Evolutionary conservation across 2,113 vertebrate genomes (phyloP), one percentile per base, ranked within the genome.

Genomic region (Oreochromis spilurus): DNA sequence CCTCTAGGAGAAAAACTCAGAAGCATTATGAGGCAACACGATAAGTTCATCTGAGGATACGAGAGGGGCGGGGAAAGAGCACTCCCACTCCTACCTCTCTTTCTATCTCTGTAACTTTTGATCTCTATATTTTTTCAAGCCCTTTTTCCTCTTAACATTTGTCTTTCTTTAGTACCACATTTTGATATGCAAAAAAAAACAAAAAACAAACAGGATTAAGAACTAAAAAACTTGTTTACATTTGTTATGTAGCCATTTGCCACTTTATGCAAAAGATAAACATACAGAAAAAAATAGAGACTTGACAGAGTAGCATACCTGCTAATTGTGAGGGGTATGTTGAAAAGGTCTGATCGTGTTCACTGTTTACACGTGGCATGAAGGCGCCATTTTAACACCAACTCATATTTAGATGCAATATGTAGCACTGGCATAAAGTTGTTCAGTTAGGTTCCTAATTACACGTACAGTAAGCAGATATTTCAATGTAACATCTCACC

Each of bases 11-110:
- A 72, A 81, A 78, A 92, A 91, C 91, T 89, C 94, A 93, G 88
- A 91, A 95, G 94, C 93, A 95, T 93, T 94, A 95, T 96, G 96
- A 96, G 92, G 95, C 95, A 96, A 96, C 95, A 95, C 88, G 94
- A 95, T 93, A 96, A 97, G 96, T 97, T 97, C 96, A 96, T 96
- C 94, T 96, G 95, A 96, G 96, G 96, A 96, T 95, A 97, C 92
- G 88, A 85, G 88, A 88, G 91, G 92, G 93, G 94, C 91, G 95
- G 94, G 93, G 94, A 93, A 70, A 91, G 84, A 87, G 85, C 89
- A 79, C 87, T 94, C 79, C 82, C 90, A 88, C 93, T 95, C 93
- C 92, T 92, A 87, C 88, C 90, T 91, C 92, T 93, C 84, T 84
- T 81, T 92, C 87, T 93, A 86, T 93, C 92, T 94, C 92, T 93